Base-by-base conservation (phyloP, 2,797 vertebrate species). In the Meriones psammophilus region DNA sequence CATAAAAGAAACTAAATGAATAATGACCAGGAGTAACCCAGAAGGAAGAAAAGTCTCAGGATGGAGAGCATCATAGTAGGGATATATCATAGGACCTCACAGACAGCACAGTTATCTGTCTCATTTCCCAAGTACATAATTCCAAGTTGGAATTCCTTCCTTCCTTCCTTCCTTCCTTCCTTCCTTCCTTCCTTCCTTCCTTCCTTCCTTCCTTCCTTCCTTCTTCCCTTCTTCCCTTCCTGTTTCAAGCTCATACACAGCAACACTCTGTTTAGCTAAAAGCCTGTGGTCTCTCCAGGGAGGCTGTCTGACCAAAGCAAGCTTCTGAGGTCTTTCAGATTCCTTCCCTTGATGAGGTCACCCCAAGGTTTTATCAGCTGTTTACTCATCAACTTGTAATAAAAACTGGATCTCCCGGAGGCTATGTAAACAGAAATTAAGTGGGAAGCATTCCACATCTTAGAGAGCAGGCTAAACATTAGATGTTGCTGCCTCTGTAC, bases 331-430 rank as follows among this genome's bases (percentile, higher is more conserved):
- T 56, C n/a, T 30, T 68, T 85, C 33, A 30, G 14, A 60, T 80
- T 97, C 30, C 88, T 88, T 93, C 69, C 69, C 84, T 84, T 66
- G 91, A 86, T 69, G 85, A 94, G 90, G 73, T 94, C 89, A 93
- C 1, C 28, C 4, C 14, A 42, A 84, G 36, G 8, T 92, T 92
- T 73, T 90, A 79, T 89, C 42, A 91, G 69, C 42, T 92, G 42
- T 94, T 87, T 83, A 78, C 30, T 86, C 74, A 91, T 88, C 86
- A 76, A 0, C 62, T 80, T 86, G 76, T 85, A 91, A 42, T 68
- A 76, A 58, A 84, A 97, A 93, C 74, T 76, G 54, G 77, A 89
- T 94, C 76, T 91, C 46, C 71, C 54, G 10, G 74, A 94, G 89
- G 58, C 50, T 50, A 79, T 50, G 33, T 78, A 88, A 91, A 20